Evolutionary conservation across 2,797 vertebrate species (phyloP).

Genomic region (Crenichthys baileyi): DNA sequence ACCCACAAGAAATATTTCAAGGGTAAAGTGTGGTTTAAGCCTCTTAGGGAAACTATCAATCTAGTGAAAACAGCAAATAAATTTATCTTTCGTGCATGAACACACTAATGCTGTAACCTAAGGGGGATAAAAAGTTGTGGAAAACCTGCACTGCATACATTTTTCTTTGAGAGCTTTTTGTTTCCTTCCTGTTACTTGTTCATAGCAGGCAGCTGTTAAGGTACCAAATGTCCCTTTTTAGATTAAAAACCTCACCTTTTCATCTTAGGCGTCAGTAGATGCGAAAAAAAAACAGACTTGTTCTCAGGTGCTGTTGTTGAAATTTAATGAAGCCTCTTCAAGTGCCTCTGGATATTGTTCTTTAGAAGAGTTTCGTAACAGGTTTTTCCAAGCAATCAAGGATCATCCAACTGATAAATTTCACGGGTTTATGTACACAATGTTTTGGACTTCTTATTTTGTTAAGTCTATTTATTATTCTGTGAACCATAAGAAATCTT

Average conservation of each 20-base stretch:
- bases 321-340: conserved; percentile 40
- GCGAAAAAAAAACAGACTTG: conserved; percentile 13
- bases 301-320: conserved; percentile 33
- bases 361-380: conserved; percentile 32
- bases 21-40: neutral
- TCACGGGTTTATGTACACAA: conserved; percentile 10
- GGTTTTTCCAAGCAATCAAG: conserved; percentile 32
- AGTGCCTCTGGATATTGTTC: conserved; percentile 32
- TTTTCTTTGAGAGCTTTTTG: neutral
- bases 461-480: neutral
- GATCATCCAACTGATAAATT: conserved; percentile 20
- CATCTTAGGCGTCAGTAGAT: neutral
- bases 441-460: conserved; percentile 9
- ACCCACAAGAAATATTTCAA: neutral
- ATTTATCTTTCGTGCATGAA: neutral
- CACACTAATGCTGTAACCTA: neutral
- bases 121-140: neutral
- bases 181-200: neutral
- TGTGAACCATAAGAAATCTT: neutral
- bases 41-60: neutral
- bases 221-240: neutral
- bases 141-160: neutral
- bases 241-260: conserved; percentile 11
- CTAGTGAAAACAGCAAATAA: neutral
- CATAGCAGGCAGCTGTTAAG: conserved; percentile 9